These are phyloP conservation scores for Isichthys henryi DNA, from an alignment of 2,113 vertebrate species.

Conservation along the genomic window DNA sequence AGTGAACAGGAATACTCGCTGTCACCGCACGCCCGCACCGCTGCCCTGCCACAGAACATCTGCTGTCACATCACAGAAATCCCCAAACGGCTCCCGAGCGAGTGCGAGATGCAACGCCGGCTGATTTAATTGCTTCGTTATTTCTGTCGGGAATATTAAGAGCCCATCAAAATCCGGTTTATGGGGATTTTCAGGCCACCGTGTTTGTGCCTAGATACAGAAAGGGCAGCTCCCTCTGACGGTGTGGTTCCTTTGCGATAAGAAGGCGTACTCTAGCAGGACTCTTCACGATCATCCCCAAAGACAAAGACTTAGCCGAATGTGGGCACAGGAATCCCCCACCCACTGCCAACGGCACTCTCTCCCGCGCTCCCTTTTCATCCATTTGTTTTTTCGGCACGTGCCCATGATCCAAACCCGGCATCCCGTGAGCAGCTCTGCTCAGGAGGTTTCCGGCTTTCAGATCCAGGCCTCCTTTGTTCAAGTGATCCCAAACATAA, in stretches of 20 bases:
- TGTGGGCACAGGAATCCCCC: conserved; percentile 42
- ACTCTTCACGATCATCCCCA: conserved; percentile 48
- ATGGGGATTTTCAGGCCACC: conserved; percentile 49
- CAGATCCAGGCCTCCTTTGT: background rate
- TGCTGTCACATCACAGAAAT: background rate
- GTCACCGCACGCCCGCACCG: background rate
- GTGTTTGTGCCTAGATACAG: conserved; percentile 47
- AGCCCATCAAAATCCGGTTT: conserved; percentile 42
- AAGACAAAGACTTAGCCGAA: conserved; percentile 41
- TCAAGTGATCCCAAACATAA: background rate
- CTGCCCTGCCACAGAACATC: background rate
- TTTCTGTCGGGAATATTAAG: conserved; percentile 47
- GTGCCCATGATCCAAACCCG: background rate
- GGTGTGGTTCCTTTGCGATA: conserved; percentile 45
- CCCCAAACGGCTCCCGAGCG: background rate
- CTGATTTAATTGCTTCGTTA: conserved; percentile 49
- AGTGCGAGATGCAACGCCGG: background rate
- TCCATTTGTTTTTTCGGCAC: background rate
- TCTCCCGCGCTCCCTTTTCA: background rate
- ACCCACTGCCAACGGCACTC: conserved; percentile 1
- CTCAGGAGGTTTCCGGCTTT: background rate
- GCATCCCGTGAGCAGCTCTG: background rate
- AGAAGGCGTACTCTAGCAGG: conserved; percentile 41
- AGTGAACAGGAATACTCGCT: background rate
- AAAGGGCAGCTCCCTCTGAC: conserved; percentile 39